These are phyloP conservation scores for Yponomeuta sedellus DNA, from an alignment of 2,888 invertebrate species.

Conservation along the genomic window DNA sequence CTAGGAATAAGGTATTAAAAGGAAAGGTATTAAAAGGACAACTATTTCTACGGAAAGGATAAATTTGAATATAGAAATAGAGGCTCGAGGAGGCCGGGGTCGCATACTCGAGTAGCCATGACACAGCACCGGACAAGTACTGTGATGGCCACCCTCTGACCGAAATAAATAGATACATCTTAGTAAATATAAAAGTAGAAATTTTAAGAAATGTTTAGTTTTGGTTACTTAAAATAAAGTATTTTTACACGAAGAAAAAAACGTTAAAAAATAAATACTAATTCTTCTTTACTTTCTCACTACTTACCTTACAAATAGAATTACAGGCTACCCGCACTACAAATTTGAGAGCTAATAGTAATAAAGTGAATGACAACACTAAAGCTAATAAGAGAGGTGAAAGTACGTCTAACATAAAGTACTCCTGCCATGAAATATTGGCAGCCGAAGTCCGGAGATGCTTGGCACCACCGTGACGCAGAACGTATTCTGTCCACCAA, in stretches of 20 bases:
- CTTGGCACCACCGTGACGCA: constrained; percentile 35
- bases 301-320: neutral
- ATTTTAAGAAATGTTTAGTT: too few species aligned
- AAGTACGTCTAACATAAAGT: constrained; percentile 33
- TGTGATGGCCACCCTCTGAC: too few species aligned
- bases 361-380: neutral
- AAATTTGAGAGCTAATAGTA: neutral
- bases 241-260: too few species aligned
- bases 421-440: constrained; percentile 34
- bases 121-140: too few species aligned
- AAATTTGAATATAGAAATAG: too few species aligned
- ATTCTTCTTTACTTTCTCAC: neutral
- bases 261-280: neutral
- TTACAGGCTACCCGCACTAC: neutral
- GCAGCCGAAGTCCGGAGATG: constrained; percentile 36
- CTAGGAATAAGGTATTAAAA: too few species aligned
- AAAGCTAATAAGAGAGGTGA: constrained; percentile 9
- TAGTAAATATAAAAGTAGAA: too few species aligned
- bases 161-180: too few species aligned
- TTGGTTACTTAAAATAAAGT: neutral
- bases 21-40: too few species aligned
- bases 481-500: constrained; percentile 42
- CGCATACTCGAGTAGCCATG: too few species aligned
- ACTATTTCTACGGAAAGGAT: too few species aligned
- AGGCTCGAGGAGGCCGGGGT: too few species aligned